phyloP scores from a whole-genome alignment of 2,797 vertebrate species.

The Diceros bicornis region DNA sequence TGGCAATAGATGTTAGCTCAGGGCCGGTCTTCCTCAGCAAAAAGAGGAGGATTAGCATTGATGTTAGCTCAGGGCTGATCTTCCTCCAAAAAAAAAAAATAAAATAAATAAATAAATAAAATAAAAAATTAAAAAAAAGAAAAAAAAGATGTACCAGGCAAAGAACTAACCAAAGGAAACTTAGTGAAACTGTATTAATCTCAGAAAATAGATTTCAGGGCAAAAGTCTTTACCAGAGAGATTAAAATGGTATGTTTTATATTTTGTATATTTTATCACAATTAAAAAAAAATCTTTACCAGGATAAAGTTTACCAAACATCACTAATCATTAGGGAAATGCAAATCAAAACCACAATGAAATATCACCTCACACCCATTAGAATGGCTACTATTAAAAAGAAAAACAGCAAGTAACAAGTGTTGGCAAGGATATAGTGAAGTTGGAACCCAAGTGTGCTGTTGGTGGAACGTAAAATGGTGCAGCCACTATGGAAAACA shows the following conservation, averaged over 20 bases:
- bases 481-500: background rate
- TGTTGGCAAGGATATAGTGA: background rate
- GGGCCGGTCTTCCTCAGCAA: no score
- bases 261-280: background rate
- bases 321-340: background rate
- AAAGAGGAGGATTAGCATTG: no score
- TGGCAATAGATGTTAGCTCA: no score
- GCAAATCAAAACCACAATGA: background rate
- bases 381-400: background rate
- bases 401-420: background rate
- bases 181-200: conserved; percentile 32
- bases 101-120: no score
- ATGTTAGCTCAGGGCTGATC: no score
- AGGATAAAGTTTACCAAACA: conserved; percentile 17
- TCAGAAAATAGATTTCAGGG: conserved; percentile 49
- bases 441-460: background rate
- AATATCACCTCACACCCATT: background rate
- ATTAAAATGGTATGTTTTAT: background rate
- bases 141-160: background rate
- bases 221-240: conserved; percentile 38
- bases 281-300: background rate
- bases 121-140: no score
- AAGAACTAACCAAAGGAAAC: conserved; percentile 18
- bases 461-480: background rate
- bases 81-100: no score